phyloP scores from a whole-genome alignment of 2,113 vertebrate species.

The Desmodus rotundus region DNA sequence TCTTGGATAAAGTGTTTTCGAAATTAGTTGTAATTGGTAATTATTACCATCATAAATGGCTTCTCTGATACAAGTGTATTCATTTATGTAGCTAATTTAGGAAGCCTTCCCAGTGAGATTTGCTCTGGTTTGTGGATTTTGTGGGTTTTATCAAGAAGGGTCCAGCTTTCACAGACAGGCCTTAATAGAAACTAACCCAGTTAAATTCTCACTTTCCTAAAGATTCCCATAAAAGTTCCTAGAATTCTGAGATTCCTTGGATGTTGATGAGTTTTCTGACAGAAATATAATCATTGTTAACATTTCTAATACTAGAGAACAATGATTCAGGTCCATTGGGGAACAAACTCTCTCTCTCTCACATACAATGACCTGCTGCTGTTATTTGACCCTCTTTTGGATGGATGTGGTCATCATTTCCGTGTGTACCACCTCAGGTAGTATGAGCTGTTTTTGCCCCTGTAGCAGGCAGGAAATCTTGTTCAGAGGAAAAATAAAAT shows the following conservation, averaged over 20 bases:
- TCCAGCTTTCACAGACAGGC: neutral
- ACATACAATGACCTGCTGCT: too few species aligned
- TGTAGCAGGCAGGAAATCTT: neutral
- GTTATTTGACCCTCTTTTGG: neutral
- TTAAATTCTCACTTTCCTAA: neutral
- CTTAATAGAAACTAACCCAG: neutral
- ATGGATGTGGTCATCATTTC: neutral
- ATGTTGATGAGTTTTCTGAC: neutral
- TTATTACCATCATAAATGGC: neutral
- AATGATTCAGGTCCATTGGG: neutral
- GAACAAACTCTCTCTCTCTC: neutral
- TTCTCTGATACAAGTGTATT: neutral
- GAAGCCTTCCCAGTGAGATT: neutral
- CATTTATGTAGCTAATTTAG: neutral
- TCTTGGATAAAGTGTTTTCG: neutral
- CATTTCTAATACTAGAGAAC: neutral
- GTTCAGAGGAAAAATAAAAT: neutral
- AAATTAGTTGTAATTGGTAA: neutral
- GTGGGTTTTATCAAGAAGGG: neutral
- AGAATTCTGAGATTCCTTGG: neutral
- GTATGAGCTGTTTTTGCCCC: too few species aligned
- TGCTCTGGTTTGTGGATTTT: neutral
- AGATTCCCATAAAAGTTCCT: neutral
- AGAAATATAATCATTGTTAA: neutral
- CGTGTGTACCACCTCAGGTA: fast-evolving